Percentiles rank a stretch among this genome's conserved stretches.
Evolutionary conservation across 1,140 invertebrate species (phyloP).

Genomic region (Bombus soroeensis): DNA sequence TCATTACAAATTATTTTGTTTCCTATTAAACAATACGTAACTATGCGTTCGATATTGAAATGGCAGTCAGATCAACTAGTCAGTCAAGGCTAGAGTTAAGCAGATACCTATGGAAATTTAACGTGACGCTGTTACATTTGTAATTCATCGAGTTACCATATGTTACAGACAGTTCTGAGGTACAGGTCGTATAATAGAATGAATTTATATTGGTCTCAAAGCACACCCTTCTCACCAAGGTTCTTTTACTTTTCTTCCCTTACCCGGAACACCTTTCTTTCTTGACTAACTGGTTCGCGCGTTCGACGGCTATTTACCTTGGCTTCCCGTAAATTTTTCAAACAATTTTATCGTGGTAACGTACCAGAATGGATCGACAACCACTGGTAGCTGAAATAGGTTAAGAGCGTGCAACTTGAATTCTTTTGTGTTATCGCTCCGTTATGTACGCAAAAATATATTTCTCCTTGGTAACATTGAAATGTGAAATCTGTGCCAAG

Average conservation of each 20-base stretch:
- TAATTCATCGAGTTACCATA: constrained; percentile 69
- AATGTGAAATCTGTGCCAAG: neutral
- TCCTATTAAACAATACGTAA: constrained; percentile 37
- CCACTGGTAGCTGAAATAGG: neutral
- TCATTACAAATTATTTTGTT: too few species aligned
- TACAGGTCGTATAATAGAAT: constrained; percentile 58
- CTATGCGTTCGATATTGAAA: constrained; percentile 63
- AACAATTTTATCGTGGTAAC: constrained; percentile 22
- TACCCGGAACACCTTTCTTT: neutral
- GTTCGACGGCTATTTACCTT: neutral
- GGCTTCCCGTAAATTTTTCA: neutral
- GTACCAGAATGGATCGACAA: neutral
- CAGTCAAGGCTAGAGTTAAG: constrained; percentile 53
- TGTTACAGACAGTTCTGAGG: constrained; percentile 59
- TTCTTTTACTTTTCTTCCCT: neutral
- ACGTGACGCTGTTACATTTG: constrained; percentile 70
- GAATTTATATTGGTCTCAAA: constrained; percentile 68
- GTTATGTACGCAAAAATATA: neutral
- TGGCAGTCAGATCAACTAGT: constrained; percentile 42
- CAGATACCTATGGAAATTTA: constrained; percentile 71
- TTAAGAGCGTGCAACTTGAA: neutral
- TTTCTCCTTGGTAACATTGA: neutral
- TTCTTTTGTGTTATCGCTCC: neutral
- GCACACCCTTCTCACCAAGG: neutral
- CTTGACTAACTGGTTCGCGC: neutral